phyloP scores from a whole-genome alignment of 2,113 vertebrate genomes.

The Oncorhynchus kisutch region DNA sequence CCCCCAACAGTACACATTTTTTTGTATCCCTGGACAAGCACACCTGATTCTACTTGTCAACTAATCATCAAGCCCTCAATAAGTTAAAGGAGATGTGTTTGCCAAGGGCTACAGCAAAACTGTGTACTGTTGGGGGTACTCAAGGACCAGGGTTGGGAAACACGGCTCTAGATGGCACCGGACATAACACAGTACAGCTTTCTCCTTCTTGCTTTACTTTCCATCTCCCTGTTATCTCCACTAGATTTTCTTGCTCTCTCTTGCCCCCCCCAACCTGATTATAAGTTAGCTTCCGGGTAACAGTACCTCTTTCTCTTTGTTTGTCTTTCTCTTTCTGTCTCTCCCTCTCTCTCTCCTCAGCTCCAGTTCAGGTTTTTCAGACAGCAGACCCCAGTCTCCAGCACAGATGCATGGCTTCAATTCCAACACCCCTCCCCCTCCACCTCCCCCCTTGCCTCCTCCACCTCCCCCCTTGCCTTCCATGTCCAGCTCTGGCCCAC shows the following conservation, averaged over 20 bases:
- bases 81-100: no score
- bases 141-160: no score
- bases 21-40: no score
- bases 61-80: no score
- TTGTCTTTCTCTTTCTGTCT: not conserved
- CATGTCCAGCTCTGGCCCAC: slow-evolving; percentile 79
- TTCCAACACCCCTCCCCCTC: slow-evolving; percentile 84
- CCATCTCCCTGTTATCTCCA: not conserved
- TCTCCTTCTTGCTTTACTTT: not conserved
- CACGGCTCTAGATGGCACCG: no score
- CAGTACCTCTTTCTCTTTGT: no score
- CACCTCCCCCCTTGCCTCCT: slow-evolving; percentile 76
- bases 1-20: no score
- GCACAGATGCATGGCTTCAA: slow-evolving; percentile 89
- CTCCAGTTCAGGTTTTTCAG: slow-evolving; percentile 88
- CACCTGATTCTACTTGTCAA: no score
- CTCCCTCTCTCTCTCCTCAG: slow-evolving; percentile 63
- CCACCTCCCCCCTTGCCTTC: slow-evolving; percentile 80
- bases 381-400: slow-evolving; percentile 93
- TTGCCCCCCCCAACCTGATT: not conserved
- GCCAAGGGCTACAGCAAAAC: no score
- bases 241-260: not conserved
- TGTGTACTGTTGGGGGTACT: no score
- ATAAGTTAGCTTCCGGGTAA: no score
- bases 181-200: no score